These are phyloP conservation scores for Rhinatrema bivittatum DNA, from an alignment of 2,797 vertebrate genomes.

Conservation along the genomic window DNA sequence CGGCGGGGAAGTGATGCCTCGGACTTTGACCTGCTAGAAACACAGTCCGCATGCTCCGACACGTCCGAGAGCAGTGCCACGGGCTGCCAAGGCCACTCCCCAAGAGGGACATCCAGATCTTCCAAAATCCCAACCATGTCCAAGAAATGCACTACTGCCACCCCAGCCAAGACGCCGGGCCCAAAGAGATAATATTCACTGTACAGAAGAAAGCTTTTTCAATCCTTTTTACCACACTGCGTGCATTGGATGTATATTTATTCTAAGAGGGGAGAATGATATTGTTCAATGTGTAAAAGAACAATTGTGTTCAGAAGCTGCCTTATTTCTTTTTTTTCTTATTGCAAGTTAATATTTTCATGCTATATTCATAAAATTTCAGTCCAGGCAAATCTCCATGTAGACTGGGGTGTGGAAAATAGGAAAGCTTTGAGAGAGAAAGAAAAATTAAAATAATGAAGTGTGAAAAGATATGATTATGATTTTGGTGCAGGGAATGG, in stretches of 20 bases:
- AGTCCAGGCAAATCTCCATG: constrained; percentile 66
- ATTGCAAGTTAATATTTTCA: constrained; percentile 72
- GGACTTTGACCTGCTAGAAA: constrained; percentile 87
- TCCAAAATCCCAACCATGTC: constrained; percentile 96
- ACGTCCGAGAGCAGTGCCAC: constrained; percentile 81
- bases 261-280: constrained; percentile 66
- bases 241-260: constrained; percentile 70
- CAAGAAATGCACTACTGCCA: constrained; percentile 70
- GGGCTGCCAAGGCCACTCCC: constrained; percentile 60
- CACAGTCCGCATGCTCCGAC: constrained; percentile 87
- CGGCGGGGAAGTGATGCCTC: constrained; percentile 90
- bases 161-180: constrained; percentile 74
- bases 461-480: constrained; percentile 46
- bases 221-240: constrained; percentile 49
- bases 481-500: constrained; percentile 38
- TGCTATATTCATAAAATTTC: constrained; percentile 80
- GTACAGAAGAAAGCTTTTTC: constrained; percentile 17
- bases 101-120: constrained; percentile 64
- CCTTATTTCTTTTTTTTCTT: constrained; percentile 56
- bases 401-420: constrained; percentile 23
- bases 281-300: constrained; percentile 75
- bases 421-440: constrained; percentile 41
- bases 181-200: constrained; percentile 76
- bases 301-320: constrained; percentile 71
- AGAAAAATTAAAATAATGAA: constrained; percentile 50